Conservation (phyloP, 2,113 vertebrate genomes). For the Psittacula cyanocephala region DNA sequence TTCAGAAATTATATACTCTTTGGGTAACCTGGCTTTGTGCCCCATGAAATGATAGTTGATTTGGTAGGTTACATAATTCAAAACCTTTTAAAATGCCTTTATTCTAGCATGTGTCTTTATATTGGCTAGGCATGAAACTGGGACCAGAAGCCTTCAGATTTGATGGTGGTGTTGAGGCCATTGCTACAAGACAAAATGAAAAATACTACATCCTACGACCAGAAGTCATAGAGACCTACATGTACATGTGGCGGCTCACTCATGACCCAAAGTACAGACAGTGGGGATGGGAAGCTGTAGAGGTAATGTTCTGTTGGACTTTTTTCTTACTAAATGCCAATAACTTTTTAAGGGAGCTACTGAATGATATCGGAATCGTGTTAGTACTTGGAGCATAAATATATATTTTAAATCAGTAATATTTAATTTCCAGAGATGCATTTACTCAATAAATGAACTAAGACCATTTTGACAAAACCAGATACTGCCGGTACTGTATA, state of each 20-base stretch:
- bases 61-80: not conserved
- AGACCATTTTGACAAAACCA: not conserved
- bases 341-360: not conserved
- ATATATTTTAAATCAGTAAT: not conserved
- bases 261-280: slow-evolving; percentile 96
- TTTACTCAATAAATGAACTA: not conserved
- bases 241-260: slow-evolving; percentile 99
- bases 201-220: slow-evolving; percentile 98
- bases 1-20: not conserved
- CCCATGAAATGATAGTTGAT: not conserved
- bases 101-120: not conserved
- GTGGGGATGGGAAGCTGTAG: slow-evolving; percentile 98
- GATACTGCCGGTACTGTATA: not conserved
- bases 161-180: slow-evolving; percentile 96
- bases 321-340: not conserved
- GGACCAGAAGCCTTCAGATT: slow-evolving; percentile 97
- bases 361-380: not conserved
- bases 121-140: slow-evolving; percentile 84
- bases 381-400: not conserved
- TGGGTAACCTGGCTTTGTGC: not conserved
- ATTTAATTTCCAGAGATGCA: not conserved
- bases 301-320: slow-evolving; percentile 75
- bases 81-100: not conserved
- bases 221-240: slow-evolving; percentile 96
- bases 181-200: slow-evolving; percentile 96